These are phyloP conservation scores for Phenganax subtilis DNA, from an alignment of 92 coral and sea anemone species.

Conservation along the genomic window DNA sequence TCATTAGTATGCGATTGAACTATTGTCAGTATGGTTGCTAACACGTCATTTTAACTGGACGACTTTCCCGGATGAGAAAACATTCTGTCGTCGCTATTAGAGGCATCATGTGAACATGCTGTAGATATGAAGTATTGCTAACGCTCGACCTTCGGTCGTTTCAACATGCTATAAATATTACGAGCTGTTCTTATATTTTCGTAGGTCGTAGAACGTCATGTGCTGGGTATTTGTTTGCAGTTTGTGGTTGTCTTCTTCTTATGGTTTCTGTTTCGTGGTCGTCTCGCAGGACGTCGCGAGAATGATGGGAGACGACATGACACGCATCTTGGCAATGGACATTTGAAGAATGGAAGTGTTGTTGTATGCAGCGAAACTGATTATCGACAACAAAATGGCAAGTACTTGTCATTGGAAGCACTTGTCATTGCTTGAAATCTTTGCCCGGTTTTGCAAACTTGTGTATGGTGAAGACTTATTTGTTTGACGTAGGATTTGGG, in stretches of 20 bases:
- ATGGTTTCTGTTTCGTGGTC: conserved; percentile 60
- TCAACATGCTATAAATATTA: no score
- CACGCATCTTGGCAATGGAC: conserved; percentile 1
- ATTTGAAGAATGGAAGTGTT: conserved; percentile 11
- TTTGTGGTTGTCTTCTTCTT: conserved; percentile 58
- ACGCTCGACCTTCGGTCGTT: no score
- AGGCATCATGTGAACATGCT: no score
- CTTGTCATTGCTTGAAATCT: background rate
- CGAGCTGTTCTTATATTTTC: background rate
- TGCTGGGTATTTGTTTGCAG: conserved; percentile 78
- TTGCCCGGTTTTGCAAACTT: no score
- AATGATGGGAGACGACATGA: background rate
- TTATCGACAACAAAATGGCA: conserved; percentile 14
- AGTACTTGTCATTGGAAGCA: background rate
- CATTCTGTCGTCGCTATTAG: no score
- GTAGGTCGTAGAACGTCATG: conserved; percentile 86
- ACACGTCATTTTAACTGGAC: background rate
- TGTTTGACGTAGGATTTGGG: no score
- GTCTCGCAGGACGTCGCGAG: background rate
- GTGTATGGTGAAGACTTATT: no score
- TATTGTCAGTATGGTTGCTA: no score
- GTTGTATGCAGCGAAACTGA: conserved; percentile 4
- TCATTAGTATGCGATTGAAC: background rate
- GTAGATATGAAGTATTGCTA: no score
- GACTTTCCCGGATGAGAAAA: no score